phyloP scores from a whole-genome alignment of 2,113 vertebrate genomes.

The Indicator indicator region DNA sequence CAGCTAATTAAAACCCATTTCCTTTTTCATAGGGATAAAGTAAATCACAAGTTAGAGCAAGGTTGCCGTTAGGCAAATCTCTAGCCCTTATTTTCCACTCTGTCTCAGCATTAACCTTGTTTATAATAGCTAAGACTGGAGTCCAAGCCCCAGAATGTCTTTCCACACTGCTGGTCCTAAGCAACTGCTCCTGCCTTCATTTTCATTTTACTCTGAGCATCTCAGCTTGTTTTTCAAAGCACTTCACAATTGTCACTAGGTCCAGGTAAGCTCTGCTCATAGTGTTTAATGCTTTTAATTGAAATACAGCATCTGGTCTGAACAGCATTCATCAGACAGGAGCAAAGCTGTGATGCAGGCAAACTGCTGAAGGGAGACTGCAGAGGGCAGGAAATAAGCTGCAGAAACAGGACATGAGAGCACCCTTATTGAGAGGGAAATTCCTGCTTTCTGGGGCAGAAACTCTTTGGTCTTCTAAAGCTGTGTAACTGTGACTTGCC shows the following conservation, averaged over 20 bases:
- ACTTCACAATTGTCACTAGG: fast-evolving
- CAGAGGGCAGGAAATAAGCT: background rate
- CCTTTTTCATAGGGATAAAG: background rate
- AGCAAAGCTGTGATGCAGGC: background rate
- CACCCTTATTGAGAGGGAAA: background rate
- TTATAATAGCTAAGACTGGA: background rate
- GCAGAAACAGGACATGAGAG: background rate
- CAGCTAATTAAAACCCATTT: background rate
- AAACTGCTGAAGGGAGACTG: background rate
- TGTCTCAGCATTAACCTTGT: background rate
- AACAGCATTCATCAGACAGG: background rate
- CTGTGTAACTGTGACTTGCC: background rate
- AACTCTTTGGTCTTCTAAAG: background rate
- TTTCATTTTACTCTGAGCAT: background rate
- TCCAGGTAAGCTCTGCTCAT: background rate
- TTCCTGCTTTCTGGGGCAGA: fast-evolving
- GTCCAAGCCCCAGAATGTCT: background rate
- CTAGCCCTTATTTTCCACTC: no score
- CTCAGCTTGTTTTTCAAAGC: background rate
- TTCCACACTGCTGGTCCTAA: fast-evolving
- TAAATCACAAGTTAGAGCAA: background rate
- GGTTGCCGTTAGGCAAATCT: background rate
- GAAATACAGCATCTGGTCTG: background rate
- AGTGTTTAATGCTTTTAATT: background rate
- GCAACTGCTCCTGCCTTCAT: background rate